Evolutionary conservation across 1,140 invertebrate species (phyloP).

Genomic region (Calycopis cecrops): DNA sequence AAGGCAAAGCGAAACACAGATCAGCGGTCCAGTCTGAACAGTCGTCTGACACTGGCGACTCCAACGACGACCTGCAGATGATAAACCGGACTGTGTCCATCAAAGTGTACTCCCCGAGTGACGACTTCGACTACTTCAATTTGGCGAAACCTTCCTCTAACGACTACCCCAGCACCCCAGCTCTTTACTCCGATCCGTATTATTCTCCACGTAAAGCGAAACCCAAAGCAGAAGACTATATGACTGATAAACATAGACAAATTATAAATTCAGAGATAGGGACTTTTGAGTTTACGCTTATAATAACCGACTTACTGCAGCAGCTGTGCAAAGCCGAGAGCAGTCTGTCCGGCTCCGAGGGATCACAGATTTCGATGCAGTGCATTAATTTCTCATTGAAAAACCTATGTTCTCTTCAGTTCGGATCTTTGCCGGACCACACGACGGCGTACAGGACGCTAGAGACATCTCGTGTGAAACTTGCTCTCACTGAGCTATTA

Average conservation of each 20-base stretch:
- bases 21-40: constrained; percentile 31
- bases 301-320: constrained; percentile 77
- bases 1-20: constrained; percentile 37
- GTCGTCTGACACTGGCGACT: constrained; percentile 74
- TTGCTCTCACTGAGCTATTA: constrained; percentile 76
- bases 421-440: constrained; percentile 57
- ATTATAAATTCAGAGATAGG: constrained; percentile 75
- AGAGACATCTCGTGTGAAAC: constrained; percentile 73
- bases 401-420: constrained; percentile 78
- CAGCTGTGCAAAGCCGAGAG: constrained; percentile 76
- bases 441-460: constrained; percentile 31
- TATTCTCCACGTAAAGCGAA: constrained; percentile 48
- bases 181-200: constrained; percentile 45
- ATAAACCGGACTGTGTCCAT: constrained; percentile 73
- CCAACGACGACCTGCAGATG: constrained; percentile 74
- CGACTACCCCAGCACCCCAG: constrained; percentile 61
- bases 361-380: constrained; percentile 76
- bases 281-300: constrained; percentile 75
- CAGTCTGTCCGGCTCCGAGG: constrained; percentile 64
- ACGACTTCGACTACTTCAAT: constrained; percentile 81
- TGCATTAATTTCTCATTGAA: constrained; percentile 79
- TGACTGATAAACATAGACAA: constrained; percentile 72
- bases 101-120: constrained; percentile 77
- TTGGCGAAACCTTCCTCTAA: constrained; percentile 75
- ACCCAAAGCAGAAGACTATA: constrained; percentile 71